phyloP scores from a whole-genome alignment of 2,113 vertebrate species.

The Echinops telfairi region DNA sequence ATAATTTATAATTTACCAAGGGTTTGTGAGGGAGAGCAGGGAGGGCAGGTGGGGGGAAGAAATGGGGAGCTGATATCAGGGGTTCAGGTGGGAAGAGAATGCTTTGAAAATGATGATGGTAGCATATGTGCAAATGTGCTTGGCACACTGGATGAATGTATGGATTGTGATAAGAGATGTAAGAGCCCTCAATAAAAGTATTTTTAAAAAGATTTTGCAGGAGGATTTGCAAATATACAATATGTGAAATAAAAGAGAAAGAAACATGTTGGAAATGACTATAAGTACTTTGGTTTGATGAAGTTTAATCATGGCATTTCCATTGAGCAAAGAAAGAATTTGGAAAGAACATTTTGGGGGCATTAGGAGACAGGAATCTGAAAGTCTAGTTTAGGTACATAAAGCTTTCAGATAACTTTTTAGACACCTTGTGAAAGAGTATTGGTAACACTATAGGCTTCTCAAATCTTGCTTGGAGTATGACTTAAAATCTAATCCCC shows the following conservation, averaged over 20 bases:
- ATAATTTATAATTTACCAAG: too few species aligned
- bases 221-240: background rate
- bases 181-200: too few species aligned
- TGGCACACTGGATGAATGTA: too few species aligned
- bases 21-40: too few species aligned
- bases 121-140: too few species aligned
- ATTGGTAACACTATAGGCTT: background rate
- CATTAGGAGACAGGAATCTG: background rate
- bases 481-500: slow-evolving; percentile 33
- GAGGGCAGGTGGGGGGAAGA: too few species aligned
- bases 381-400: background rate
- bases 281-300: background rate
- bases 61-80: too few species aligned
- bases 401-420: background rate
- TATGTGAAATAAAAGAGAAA: background rate
- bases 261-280: background rate
- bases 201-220: too few species aligned
- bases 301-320: background rate
- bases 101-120: too few species aligned
- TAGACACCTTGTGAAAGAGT: background rate
- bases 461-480: slow-evolving; percentile 38
- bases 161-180: too few species aligned
- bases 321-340: background rate
- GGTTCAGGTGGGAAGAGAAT: too few species aligned
- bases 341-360: background rate